phyloP scores from a whole-genome alignment of 30 jellyfish, hydroid and myxozoan species.

The Turritopsis rubra region DNA sequence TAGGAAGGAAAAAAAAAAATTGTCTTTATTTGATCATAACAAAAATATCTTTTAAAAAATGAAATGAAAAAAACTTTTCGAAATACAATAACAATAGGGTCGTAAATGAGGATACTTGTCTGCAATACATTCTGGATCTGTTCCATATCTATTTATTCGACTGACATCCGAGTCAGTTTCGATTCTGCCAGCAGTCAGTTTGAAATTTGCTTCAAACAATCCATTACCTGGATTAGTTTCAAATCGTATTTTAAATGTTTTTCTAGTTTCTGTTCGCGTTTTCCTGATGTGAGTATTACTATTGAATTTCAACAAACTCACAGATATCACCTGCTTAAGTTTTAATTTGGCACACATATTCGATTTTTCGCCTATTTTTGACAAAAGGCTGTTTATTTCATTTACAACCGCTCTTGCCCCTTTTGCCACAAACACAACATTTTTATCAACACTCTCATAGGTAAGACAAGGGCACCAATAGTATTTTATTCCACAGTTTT shows the following conservation, averaged over 20 bases:
- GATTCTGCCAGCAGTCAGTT: conserved; percentile 6
- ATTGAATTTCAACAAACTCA: not conserved
- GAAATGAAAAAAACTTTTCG: not conserved
- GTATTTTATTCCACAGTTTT: conserved; percentile 50
- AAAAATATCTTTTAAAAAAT: not conserved
- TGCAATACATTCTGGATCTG: conserved; percentile 62
- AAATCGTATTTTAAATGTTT: conserved; percentile 26
- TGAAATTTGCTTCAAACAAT: conserved; percentile 42
- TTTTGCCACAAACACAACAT: conserved; percentile 11
- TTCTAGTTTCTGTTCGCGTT: not conserved
- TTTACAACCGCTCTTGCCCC: conserved; percentile 41
- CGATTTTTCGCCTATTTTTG: not conserved
- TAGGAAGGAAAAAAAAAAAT: no score
- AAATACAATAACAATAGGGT: conserved; percentile 57
- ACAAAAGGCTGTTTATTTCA: conserved; percentile 27
- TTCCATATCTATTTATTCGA: conserved; percentile 53
- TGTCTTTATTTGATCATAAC: no score
- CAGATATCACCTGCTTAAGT: not conserved
- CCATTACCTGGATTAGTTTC: conserved; percentile 63
- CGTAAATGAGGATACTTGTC: conserved; percentile 44
- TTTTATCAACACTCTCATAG: conserved; percentile 19
- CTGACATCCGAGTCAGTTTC: conserved; percentile 37
- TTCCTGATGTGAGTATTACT: not conserved
- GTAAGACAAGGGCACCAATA: conserved; percentile 83
- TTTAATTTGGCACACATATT: not conserved